Conservation (phyloP, 2,113 vertebrate species). For the Picathartes gymnocephalus region DNA sequence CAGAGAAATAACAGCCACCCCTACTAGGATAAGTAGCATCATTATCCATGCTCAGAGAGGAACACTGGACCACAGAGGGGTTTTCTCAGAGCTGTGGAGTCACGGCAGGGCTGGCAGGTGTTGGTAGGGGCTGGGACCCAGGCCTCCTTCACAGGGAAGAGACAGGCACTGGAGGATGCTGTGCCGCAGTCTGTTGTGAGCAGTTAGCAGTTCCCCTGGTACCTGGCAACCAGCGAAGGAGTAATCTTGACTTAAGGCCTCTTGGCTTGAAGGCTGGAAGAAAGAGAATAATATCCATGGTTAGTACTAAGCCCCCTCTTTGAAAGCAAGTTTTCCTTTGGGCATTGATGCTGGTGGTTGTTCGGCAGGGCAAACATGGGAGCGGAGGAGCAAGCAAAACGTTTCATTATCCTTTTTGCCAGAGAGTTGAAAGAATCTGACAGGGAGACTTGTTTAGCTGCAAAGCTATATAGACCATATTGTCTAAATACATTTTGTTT, state of each 20-base stretch:
- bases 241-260: background rate
- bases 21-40: background rate
- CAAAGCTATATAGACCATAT: conserved; percentile 7
- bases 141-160: background rate
- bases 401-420: background rate
- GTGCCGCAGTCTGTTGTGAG: accelerated
- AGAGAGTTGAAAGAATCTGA: background rate
- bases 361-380: background rate
- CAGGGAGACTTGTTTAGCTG: conserved; percentile 8
- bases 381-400: background rate
- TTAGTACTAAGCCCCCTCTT: background rate
- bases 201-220: background rate
- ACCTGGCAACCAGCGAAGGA: background rate
- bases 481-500: conserved; percentile 41
- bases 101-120: background rate
- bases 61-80: background rate
- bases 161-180: background rate
- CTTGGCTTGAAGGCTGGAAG: background rate
- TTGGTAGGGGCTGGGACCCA: background rate
- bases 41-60: background rate
- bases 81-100: background rate
- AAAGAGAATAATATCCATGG: background rate
- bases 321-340: background rate
- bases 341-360: background rate
- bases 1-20: conserved; percentile 5